Evolutionary conservation across 2,113 vertebrate species (phyloP).

Genomic region (Podiceps cristatus): DNA sequence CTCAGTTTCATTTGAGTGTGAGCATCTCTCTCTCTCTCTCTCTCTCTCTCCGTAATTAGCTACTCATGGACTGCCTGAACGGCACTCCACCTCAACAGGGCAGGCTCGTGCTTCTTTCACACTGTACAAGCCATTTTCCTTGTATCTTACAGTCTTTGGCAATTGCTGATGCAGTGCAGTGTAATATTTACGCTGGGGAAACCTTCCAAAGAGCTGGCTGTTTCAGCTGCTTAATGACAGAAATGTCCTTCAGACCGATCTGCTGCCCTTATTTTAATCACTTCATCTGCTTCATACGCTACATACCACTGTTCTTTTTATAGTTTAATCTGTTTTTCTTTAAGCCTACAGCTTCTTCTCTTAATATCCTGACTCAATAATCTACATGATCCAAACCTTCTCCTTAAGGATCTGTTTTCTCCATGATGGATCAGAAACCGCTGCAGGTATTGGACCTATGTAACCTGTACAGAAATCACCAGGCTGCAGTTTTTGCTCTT

Average conservation of each 20-base stretch:
- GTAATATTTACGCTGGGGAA: background rate
- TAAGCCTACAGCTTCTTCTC: background rate
- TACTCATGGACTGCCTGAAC: background rate
- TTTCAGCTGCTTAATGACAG: background rate
- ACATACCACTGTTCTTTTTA: background rate
- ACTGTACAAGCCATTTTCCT: background rate
- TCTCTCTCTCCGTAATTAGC: background rate
- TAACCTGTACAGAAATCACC: background rate
- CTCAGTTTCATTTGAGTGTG: background rate
- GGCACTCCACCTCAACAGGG: background rate
- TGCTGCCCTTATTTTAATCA: background rate
- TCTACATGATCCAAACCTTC: background rate
- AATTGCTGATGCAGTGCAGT: background rate
- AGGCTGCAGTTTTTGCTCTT: background rate
- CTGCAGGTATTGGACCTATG: background rate
- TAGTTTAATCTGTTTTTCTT: background rate
- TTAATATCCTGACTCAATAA: background rate
- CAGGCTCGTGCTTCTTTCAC: background rate
- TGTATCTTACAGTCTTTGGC: background rate
- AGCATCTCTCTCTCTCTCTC: background rate
- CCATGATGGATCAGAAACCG: background rate
- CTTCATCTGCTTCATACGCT: background rate
- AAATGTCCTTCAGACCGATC: background rate
- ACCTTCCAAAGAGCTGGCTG: background rate
- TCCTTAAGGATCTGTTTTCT: background rate